Percentiles rank a stretch among this genome's conserved stretches.
Evolutionary conservation across 2,797 vertebrate species (phyloP).

Genomic region (Pangasius mekongensis): DNA sequence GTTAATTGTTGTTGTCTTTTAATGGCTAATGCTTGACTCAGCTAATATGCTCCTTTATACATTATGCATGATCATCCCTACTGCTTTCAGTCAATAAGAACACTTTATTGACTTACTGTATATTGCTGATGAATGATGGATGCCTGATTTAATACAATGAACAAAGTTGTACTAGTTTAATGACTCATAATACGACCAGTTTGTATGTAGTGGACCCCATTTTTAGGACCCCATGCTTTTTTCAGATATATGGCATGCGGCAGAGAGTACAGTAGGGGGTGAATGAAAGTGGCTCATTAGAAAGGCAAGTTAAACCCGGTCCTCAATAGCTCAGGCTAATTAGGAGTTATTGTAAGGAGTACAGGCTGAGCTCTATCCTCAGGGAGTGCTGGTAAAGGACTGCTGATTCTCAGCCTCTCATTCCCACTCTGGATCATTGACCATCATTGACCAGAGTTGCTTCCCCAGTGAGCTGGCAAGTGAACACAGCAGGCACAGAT

Average conservation of each 20-base stretch:
- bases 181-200: background rate
- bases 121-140: slow-evolving; percentile 22
- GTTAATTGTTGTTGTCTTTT: background rate
- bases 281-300: slow-evolving; percentile 39
- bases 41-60: slow-evolving; percentile 23
- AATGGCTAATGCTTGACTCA: background rate
- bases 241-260: background rate
- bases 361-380: slow-evolving; percentile 10
- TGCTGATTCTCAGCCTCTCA: slow-evolving; percentile 34
- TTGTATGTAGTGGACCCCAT: background rate
- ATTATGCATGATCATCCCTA: slow-evolving; percentile 29
- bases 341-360: slow-evolving; percentile 25
- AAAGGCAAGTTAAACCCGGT: slow-evolving; percentile 23
- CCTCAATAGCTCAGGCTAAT: slow-evolving; percentile 40
- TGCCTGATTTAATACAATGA: slow-evolving; percentile 11
- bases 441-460: slow-evolving; percentile 34
- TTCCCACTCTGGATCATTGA: slow-evolving; percentile 31
- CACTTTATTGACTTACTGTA: slow-evolving; percentile 28
- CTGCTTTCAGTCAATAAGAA: slow-evolving; percentile 26
- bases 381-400: slow-evolving; percentile 22
- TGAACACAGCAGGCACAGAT: background rate
- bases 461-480: background rate
- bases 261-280: slow-evolving; percentile 21
- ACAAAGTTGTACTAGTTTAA: slow-evolving; percentile 1
- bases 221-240: background rate